Conservation (phyloP, 2,113 vertebrate species). For the Cygnus buccinator region DNA sequence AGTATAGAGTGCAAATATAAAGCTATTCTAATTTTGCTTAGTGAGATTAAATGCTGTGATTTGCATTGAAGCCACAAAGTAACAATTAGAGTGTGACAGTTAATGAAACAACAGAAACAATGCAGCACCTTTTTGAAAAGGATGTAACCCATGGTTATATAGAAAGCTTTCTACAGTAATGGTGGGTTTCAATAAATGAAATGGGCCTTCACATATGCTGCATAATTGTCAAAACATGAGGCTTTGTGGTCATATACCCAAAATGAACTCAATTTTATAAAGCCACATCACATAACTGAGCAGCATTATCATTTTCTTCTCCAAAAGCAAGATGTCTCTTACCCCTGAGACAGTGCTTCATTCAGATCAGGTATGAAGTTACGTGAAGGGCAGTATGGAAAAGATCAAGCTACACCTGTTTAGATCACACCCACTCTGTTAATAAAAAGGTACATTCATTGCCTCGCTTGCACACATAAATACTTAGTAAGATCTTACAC, state of each 20-base stretch:
- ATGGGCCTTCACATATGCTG: background rate
- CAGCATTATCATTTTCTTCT: background rate
- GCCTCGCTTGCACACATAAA: background rate
- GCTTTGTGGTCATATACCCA: background rate
- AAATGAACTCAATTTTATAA: background rate
- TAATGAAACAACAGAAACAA: background rate
- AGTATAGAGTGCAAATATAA: background rate
- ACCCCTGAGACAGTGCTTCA: background rate
- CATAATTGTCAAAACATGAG: background rate
- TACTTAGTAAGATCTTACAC: background rate
- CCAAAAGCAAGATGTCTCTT: background rate
- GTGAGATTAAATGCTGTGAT: background rate
- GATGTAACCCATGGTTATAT: background rate
- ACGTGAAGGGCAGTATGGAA: background rate
- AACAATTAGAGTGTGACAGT: background rate
- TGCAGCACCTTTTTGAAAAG: background rate
- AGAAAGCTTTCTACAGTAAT: background rate
- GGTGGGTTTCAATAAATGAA: background rate
- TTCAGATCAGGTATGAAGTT: background rate
- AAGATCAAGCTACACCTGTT: conserved; percentile 32
- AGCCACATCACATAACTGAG: background rate
- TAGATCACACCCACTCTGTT: background rate
- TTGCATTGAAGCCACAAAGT: conserved; percentile 8
- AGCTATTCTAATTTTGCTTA: background rate
- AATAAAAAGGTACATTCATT: background rate